A percentile compares a stretch with the other conserved stretches of the same genome.
These are phyloP conservation scores for Callipepla squamata DNA, from an alignment of 2,113 vertebrate species.

Conservation along the genomic window DNA sequence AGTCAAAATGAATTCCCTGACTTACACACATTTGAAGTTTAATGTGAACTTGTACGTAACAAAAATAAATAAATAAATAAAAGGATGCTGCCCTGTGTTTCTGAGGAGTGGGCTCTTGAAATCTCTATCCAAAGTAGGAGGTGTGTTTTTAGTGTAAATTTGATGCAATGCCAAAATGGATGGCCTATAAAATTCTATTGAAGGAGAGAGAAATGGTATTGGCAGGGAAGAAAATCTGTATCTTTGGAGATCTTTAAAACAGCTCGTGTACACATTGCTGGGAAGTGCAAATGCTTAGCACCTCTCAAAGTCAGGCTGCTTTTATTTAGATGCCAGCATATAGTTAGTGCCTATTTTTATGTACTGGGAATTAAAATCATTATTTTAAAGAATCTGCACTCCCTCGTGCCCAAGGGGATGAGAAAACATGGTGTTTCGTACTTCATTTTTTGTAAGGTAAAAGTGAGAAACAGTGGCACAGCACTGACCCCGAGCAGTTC, in stretches of 20 bases:
- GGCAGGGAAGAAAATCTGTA: constrained; percentile 56
- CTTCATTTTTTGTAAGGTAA: neutral
- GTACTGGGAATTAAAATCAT: constrained; percentile 58
- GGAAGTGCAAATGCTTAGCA: constrained; percentile 70
- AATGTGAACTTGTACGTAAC: constrained; percentile 33
- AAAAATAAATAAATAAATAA: neutral
- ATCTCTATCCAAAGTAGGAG: constrained; percentile 39
- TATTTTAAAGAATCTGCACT: constrained; percentile 68
- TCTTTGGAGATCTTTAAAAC: constrained; percentile 71
- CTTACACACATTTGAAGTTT: constrained; percentile 25
- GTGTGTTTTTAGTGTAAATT: constrained; percentile 60
- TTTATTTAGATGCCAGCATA: constrained; percentile 69
- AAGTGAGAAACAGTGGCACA: neutral
- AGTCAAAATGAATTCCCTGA: constrained; percentile 46
- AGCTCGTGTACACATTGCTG: constrained; percentile 65
- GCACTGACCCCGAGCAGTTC: neutral
- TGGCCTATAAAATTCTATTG: constrained; percentile 52
- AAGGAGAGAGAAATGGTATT: constrained; percentile 51
- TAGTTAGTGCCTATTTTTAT: constrained; percentile 68
- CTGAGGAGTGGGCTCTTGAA: constrained; percentile 17
- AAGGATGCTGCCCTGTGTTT: neutral
- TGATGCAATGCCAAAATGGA: constrained; percentile 64
- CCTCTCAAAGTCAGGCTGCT: constrained; percentile 72
- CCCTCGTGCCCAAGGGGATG: constrained; percentile 11
- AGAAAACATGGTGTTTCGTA: neutral